These are phyloP conservation scores for Aphelenchoides avenae DNA, from an alignment of 1,140 invertebrate species.

Conservation along the genomic window DNA sequence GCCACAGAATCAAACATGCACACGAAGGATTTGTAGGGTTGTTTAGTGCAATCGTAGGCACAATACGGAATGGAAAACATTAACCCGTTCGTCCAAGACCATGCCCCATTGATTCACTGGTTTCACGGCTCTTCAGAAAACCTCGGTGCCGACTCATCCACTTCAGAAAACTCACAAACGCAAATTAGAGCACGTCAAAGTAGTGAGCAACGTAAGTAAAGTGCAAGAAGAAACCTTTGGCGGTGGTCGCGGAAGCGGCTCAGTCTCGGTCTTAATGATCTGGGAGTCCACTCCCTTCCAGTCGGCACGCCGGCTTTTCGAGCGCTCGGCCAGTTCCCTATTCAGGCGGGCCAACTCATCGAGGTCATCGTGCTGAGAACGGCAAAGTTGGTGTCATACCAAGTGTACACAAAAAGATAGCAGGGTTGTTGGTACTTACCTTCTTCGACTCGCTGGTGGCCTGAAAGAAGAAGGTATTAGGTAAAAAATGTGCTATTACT, in stretches of 20 bases:
- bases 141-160: not conserved
- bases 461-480: constrained; percentile 26
- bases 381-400: too few relatives aligned
- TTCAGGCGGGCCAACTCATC: constrained; percentile 42
- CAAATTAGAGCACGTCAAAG: constrained; percentile 9
- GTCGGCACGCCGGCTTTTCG: constrained; percentile 32
- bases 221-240: constrained; percentile 27
- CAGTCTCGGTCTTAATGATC: constrained; percentile 44
- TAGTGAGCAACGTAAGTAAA: constrained; percentile 14
- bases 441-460: constrained; percentile 42
- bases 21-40: not conserved
- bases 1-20: constrained; percentile 8
- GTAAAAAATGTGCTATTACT: too few relatives aligned
- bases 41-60: not conserved
- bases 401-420: too few relatives aligned
- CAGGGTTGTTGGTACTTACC: too few relatives aligned
- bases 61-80: not conserved
- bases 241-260: constrained; percentile 28
- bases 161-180: constrained; percentile 1
- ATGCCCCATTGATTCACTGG: too few relatives aligned
- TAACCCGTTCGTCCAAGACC: not conserved
- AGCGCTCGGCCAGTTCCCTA: constrained; percentile 43
- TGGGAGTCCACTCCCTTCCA: constrained; percentile 44
- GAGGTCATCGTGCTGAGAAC: constrained; percentile 46
- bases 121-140: too few relatives aligned